Evolutionary conservation across 1,140 invertebrate species (phyloP), one percentile per base, ranked within the genome.

Genomic region (Drosophila hydei): DNA sequence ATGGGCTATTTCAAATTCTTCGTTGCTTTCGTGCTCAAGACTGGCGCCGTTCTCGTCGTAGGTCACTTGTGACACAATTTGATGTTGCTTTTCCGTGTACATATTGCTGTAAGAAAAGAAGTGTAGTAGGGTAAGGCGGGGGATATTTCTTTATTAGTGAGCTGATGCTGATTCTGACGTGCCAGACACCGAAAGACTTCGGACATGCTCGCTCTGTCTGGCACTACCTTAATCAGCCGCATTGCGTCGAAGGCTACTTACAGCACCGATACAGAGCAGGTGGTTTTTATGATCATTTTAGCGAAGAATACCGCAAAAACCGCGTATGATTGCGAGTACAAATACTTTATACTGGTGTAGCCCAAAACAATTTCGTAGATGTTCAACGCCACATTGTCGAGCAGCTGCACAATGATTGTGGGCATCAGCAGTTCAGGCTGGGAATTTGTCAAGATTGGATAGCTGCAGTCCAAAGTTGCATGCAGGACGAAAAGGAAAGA

Each of bases 381-480:
- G 67, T 72, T 87, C 0, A 91, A 52, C 2, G 78, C 45, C 6
- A 91, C 59, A 74, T 79, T 77, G 16, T 90, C 79, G 5, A 80
- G 21, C n/a, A 60, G 21, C 63, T 91, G 90, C 3, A 76, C 45
- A 21, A 84, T 50, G 18, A 91, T 89, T 11, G 78, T 75, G 21
- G 90, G 90, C 55, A 80, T 51, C 0, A 91, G 63, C 19, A 91
- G 43, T 8, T 91, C 84, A 0, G 76, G 52, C 45, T 75, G 72
- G 0, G 83, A 70, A 19, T 89, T 83, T 7, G 76, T 79, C 25
- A 91, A 33, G 30, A 91, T 77, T 0, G 90, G 90, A 61, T 78
- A 90, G 7, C 90, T 91, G 33, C 16, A 5, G 33, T 33, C 9
- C 19, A n/a, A 4, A 11, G 8, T 16, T 14, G n/a, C 25, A 27